Evolutionary conservation across 2,113 vertebrate species (phyloP).

Genomic region (Notechis scutatus): DNA sequence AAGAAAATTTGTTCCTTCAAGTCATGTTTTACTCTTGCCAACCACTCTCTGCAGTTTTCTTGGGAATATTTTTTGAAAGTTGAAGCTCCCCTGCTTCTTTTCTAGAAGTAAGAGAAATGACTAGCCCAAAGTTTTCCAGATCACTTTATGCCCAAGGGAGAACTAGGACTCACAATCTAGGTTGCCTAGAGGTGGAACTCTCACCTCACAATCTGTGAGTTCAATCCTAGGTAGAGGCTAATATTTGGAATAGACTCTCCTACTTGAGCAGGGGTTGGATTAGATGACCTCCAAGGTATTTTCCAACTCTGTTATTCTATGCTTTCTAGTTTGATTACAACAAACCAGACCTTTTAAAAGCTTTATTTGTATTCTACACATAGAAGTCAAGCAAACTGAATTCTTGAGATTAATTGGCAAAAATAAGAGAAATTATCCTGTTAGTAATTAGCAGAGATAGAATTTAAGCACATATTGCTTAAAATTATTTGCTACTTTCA

Average conservation of each 20-base stretch:
- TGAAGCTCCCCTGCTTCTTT: background rate
- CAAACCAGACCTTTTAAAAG: background rate
- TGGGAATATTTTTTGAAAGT: background rate
- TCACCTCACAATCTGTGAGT: no score
- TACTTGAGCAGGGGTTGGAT: no score
- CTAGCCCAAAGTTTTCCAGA: background rate
- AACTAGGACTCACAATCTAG: background rate
- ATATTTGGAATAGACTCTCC: no score
- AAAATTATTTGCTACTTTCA: background rate
- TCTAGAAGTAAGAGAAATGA: background rate
- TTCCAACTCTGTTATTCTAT: background rate
- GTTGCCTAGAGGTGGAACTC: no score
- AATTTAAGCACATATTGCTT: background rate
- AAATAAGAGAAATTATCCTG: background rate
- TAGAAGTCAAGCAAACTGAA: slow-evolving; percentile 7
- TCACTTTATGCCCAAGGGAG: background rate
- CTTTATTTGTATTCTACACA: background rate
- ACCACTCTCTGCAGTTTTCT: background rate
- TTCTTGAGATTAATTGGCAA: background rate
- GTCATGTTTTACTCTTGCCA: background rate
- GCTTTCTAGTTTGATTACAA: background rate
- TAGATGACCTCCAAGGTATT: no score
- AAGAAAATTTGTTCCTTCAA: background rate
- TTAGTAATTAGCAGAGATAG: background rate
- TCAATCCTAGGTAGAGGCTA: no score